Percentiles rank a stretch among this genome's conserved stretches.
Conservation (phyloP, 2,888 invertebrate species). For the Junonia oenone region DNA sequence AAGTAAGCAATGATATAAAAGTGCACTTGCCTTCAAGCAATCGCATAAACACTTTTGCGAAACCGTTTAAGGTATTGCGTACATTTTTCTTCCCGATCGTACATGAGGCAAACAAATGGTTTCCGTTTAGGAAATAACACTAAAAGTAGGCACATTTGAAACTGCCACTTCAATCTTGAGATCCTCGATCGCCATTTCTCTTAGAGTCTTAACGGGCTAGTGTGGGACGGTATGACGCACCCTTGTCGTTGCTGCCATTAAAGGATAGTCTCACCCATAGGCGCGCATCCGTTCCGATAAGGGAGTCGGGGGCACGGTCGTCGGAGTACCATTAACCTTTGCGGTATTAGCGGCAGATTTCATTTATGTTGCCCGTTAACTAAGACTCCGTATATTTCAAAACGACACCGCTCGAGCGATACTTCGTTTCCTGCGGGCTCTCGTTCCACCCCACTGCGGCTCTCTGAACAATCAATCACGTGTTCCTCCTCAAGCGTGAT, state of each 20-base stretch:
- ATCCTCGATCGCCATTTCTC: constrained; percentile 74
- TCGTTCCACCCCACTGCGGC: constrained; percentile 14
- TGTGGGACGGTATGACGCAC: constrained; percentile 43
- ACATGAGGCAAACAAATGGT: constrained; percentile 71
- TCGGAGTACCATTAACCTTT: background rate
- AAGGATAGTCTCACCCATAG: constrained; percentile 48
- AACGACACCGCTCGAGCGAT: constrained; percentile 14
- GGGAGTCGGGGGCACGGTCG: constrained; percentile 13
- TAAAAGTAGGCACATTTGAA: constrained; percentile 77
- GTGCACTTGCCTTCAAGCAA: constrained; percentile 40
- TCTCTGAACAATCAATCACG: constrained; percentile 66
- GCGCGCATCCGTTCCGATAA: constrained; percentile 26
- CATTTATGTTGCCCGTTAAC: constrained; percentile 4
- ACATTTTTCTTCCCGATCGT: constrained; percentile 63
- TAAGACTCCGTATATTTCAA: constrained; percentile 8
- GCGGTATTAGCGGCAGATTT: constrained; percentile 1
- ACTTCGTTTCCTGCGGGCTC: constrained; percentile 17
- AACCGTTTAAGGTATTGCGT: constrained; percentile 49
- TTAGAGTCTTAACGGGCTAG: constrained; percentile 61
- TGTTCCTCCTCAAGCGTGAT: constrained; percentile 64
- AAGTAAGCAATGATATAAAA: constrained; percentile 37
- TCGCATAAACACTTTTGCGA: constrained; percentile 50
- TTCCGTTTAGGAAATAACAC: constrained; percentile 77
- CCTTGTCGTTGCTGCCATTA: constrained; percentile 57
- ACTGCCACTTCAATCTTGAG: constrained; percentile 77